Conservation (phyloP, 2,797 vertebrate species). For the Clamator glandarius region DNA sequence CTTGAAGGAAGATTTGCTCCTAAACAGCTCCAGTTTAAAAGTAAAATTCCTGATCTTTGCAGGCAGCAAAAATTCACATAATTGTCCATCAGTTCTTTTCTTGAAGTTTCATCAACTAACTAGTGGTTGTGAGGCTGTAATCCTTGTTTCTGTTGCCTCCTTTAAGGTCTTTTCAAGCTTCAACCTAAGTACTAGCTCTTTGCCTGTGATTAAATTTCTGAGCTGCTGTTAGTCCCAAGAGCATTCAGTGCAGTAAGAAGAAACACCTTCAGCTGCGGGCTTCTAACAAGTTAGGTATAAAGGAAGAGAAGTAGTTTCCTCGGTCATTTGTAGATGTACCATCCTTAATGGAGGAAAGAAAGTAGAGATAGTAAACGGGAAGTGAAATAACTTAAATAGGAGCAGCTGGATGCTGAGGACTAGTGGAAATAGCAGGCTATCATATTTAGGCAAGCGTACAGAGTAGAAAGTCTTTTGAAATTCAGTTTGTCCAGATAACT, state of each 20-base stretch:
- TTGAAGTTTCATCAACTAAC: conserved; percentile 10
- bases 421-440: not conserved
- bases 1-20: not conserved
- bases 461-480: not conserved
- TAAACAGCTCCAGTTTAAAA: not conserved
- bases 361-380: not conserved
- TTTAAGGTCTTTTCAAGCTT: conserved; percentile 38
- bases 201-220: conserved; percentile 26
- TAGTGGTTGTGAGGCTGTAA: not conserved
- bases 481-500: not conserved
- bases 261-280: not conserved
- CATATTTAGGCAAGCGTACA: not conserved
- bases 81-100: not conserved
- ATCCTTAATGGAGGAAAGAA: not conserved
- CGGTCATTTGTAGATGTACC: not conserved
- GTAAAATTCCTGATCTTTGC: not conserved
- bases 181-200: not conserved
- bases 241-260: not conserved
- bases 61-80: not conserved
- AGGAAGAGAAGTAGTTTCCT: not conserved
- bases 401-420: not conserved
- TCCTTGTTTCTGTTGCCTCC: not conserved
- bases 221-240: conserved; percentile 16
- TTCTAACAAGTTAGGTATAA: not conserved
- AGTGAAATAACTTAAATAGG: not conserved